These are phyloP conservation scores for Camptogramma bilineatum DNA, from an alignment of 2,888 invertebrate species.

Conservation along the genomic window DNA sequence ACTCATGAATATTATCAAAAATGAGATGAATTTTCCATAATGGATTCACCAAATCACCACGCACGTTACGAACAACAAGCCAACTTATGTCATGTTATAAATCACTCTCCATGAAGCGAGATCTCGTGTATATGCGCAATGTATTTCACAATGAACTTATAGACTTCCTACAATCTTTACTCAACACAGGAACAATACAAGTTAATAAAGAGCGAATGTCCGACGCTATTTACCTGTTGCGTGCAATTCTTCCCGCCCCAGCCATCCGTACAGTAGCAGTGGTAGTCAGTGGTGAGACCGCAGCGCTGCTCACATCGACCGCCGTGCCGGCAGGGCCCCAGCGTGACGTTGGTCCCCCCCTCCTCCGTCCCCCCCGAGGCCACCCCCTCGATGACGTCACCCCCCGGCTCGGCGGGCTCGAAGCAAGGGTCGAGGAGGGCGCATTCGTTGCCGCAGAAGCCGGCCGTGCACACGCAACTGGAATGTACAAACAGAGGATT, in stretches of 20 bases:
- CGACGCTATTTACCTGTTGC: slow-evolving; percentile 80
- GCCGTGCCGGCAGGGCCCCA: slow-evolving; percentile 89
- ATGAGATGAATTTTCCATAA: too few species aligned
- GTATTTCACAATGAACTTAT: too few species aligned
- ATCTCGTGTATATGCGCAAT: too few species aligned
- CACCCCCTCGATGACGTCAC: slow-evolving; percentile 42
- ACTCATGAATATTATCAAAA: too few species aligned
- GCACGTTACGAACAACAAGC: too few species aligned
- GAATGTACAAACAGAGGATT: neutral
- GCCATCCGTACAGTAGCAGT: slow-evolving; percentile 88
- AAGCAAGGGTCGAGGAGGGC: slow-evolving; percentile 90
- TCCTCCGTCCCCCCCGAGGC: too few species aligned
- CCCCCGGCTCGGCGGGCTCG: slow-evolving; percentile 42
- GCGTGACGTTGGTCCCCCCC: slow-evolving; percentile 51
- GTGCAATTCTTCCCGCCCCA: slow-evolving; percentile 92
- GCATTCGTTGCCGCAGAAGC: slow-evolving; percentile 91
- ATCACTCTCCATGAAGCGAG: too few species aligned
- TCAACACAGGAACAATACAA: too few species aligned
- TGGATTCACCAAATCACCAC: too few species aligned
- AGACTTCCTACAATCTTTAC: too few species aligned
- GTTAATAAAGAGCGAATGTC: too few species aligned
- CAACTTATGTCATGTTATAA: too few species aligned
- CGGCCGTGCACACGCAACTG: slow-evolving; percentile 85
- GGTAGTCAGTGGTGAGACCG: slow-evolving; percentile 85
- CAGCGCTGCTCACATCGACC: slow-evolving; percentile 90